Evolutionary conservation across 2,797 vertebrate species (phyloP), one percentile per base, ranked within the genome.

Genomic region (Xenopus petersii): DNA sequence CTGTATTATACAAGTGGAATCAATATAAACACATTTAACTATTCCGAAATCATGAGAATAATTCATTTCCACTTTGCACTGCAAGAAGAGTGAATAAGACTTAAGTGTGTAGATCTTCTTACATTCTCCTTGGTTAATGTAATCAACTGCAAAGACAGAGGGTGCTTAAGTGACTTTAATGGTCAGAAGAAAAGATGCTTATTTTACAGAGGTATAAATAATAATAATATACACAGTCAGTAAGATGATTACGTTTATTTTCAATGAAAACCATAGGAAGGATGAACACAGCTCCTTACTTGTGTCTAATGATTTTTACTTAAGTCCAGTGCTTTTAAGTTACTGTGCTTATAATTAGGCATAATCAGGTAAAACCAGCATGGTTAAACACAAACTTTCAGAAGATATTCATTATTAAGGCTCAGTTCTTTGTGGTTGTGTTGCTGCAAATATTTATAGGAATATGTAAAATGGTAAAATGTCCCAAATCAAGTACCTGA

Each of bases 11-110:
- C 74, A 82, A 83, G 81, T 77, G 73, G 79, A 87, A 87, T 89
- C 87, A 86, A 88, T 89, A 85, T 63, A 86, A 88, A 87, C 82
- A 73, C 64, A 84, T 80, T 92, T 88, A 90, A 81, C 68, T 81
- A 79, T 81, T 85, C 70, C 80, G 54, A 78, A 81, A 84, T 82
- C 84, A 83, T 84, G 75, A 86, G 1, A n/a, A 81, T 80, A 86
- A 80, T 87, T 91, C 79, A 77, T 86, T 85, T 68, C 60, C 79
- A 86, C 66, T 81, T 75, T 84, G 69, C 24, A 24, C 47, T 64
- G 54, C 65, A 64, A 36, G 60, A 51, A 60, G 17, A 67, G 46
- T 56, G 86, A 80, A 83, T 73, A 82, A 87, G 85, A 75, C 79
- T 81, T 84, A n/a, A n/a, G n/a, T n/a, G 76, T 64, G 75, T 76